phyloP scores from a whole-genome alignment of 2,888 invertebrate species.

The Melieria picta region DNA sequence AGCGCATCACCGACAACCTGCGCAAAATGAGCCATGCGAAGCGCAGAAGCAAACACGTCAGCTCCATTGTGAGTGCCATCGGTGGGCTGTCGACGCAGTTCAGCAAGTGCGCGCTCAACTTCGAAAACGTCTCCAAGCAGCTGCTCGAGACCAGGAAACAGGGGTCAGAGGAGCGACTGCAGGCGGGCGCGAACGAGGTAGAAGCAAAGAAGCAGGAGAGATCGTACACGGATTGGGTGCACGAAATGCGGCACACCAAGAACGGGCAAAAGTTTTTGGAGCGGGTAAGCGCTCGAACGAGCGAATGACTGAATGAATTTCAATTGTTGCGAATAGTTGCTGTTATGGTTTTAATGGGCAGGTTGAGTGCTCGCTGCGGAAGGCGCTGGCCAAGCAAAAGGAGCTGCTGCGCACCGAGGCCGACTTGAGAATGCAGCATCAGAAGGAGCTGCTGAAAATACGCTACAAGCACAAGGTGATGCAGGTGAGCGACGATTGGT shows the following conservation, averaged over 20 bases:
- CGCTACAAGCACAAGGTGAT: conserved; percentile 57
- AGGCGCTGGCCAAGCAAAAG: conserved; percentile 57
- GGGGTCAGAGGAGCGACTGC: not conserved
- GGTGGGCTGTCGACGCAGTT: conserved; percentile 52
- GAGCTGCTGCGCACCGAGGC: conserved; percentile 52
- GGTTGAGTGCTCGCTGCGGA: conserved; percentile 57
- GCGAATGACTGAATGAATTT: not conserved
- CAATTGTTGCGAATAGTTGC: not conserved
- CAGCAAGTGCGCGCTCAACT: conserved; percentile 51
- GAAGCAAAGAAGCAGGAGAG: conserved; percentile 38
- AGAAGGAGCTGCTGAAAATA: conserved; percentile 55
- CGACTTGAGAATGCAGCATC: conserved; percentile 55
- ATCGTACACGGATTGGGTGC: conserved; percentile 61
- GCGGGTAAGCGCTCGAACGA: conserved; percentile 47
- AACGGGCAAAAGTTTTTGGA: conserved; percentile 61
- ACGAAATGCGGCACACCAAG: conserved; percentile 58
- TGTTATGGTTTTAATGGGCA: conserved; percentile 25
- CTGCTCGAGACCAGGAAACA: conserved; percentile 16
- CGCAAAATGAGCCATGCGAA: conserved; percentile 46
- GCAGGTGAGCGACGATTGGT: conserved; percentile 50
- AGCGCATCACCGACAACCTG: conserved; percentile 52
- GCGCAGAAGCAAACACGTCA: conserved; percentile 48
- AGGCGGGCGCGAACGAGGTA: conserved; percentile 17
- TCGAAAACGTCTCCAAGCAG: conserved; percentile 47
- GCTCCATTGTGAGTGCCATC: conserved; percentile 48